phyloP scores from a whole-genome alignment of 1,140 invertebrate genomes.

The Microplitis mediator region DNA sequence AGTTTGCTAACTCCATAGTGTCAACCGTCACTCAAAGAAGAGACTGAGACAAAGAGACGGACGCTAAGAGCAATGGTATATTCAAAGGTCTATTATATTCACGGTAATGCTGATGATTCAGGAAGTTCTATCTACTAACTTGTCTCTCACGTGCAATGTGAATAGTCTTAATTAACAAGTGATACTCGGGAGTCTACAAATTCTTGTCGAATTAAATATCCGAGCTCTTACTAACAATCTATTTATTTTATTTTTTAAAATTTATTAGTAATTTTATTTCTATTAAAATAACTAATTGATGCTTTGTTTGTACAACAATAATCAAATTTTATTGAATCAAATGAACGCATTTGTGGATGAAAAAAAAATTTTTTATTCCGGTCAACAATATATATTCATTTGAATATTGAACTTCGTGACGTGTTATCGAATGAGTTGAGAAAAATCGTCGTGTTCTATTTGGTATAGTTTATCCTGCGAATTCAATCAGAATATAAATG shows the following conservation, averaged over 20 bases:
- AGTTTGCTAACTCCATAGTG: not conserved
- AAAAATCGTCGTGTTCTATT: not conserved
- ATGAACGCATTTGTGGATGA: not conserved
- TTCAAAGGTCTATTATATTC: constrained; percentile 16
- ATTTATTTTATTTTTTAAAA: too few relatives aligned
- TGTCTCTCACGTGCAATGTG: constrained; percentile 19
- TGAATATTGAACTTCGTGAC: constrained; percentile 10
- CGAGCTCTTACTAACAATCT: not conserved
- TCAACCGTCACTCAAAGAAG: constrained; percentile 4
- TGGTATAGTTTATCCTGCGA: not conserved
- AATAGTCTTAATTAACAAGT: constrained; percentile 28
- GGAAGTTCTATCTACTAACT: constrained; percentile 3
- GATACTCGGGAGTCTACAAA: constrained; percentile 4
- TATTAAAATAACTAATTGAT: too few relatives aligned
- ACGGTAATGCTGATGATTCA: constrained; percentile 25
- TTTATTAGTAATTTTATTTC: too few relatives aligned
- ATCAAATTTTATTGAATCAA: constrained; percentile 2
- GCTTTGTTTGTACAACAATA: not conserved
- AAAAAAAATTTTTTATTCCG: not conserved
- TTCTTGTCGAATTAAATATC: not conserved
- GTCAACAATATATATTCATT: constrained; percentile 9
- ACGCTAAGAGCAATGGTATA: constrained; percentile 12
- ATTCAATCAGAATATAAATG: not conserved
- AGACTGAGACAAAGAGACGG: not conserved
- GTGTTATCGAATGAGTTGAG: not conserved